Evolutionary conservation across 1,140 invertebrate species (phyloP), one percentile per base, ranked within the genome.

Genomic region (Sesamia nonagrioides): DNA sequence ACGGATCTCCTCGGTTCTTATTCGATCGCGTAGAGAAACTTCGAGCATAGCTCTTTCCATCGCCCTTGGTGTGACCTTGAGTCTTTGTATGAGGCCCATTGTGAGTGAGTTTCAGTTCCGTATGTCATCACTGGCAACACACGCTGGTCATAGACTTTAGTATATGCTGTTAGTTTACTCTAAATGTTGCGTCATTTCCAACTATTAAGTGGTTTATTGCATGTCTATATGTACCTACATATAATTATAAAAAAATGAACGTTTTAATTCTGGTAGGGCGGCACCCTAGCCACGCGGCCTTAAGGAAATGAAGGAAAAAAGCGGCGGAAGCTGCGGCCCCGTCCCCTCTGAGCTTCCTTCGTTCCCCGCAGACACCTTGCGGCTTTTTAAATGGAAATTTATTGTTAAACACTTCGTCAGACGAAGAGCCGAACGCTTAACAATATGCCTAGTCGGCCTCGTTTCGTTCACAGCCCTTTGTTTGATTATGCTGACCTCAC

Each of bases 311-410:
- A 94, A 92, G 89, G 91, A 93, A 94, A 94, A 94, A 93, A 91
- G 90, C 88, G 88, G 82, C 91, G 92, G 92, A 94, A 91, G 88
- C 85, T 86, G 84, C 74, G 60, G 75, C 78, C 82, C 89, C 88
- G 80, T 11, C 66, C 68, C 78, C 77, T 50, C 63, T 21, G 76
- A 9, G n/a, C 61, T 50, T 52, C 35, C 80, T 48, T 15, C 76
- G 61, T 42, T 72, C 80, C 60, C 86, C 85, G 78, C 63, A 80
- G 77, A 27, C 86, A 56, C 87, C 87, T 92, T 92, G 92, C 86
- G 92, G 92, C 91, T 92, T 94, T 94, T 93, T 94, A 94, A 94
- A 94, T 93, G 92, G 92, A 93, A 94, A 94, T 94, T 93, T 94
- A 94, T 94, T 93, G 91, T 94, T 92, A 92, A 93, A 92, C 91